phyloP scores from a whole-genome alignment of 2,113 vertebrate genomes.

The Pagrus major region DNA sequence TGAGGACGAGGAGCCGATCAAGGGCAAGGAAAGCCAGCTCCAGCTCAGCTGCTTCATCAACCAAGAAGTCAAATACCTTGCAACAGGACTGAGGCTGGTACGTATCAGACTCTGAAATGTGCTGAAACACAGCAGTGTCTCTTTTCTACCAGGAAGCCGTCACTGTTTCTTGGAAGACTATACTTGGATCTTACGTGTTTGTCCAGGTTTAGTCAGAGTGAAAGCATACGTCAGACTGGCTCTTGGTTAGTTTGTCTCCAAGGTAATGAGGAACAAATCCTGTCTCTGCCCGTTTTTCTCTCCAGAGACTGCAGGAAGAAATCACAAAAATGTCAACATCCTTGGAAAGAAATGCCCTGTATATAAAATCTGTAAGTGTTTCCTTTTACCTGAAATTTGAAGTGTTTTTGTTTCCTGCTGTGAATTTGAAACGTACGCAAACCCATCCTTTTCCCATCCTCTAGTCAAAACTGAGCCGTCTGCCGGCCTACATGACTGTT shows the following conservation, averaged over 20 bases:
- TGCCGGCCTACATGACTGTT: constrained; percentile 96
- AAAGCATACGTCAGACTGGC: background rate
- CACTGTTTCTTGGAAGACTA: background rate
- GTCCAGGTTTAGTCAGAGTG: background rate
- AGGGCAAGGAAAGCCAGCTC: constrained; percentile 95
- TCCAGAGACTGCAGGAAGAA: constrained; percentile 97
- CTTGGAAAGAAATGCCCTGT: constrained; percentile 96
- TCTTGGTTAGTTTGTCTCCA: background rate
- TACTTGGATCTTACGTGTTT: background rate
- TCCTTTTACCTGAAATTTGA: background rate
- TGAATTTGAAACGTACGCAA: background rate
- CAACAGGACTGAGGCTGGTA: constrained; percentile 96
- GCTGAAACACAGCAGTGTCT: background rate
- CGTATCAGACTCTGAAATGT: constrained; percentile 57
- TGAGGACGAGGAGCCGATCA: constrained; percentile 95
- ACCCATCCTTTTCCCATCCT: background rate
- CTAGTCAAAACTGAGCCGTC: constrained; percentile 96
- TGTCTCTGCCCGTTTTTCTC: constrained; percentile 1
- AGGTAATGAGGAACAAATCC: background rate
- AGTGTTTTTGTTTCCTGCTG: no score
- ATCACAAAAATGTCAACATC: constrained; percentile 97
- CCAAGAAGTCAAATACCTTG: constrained; percentile 99
- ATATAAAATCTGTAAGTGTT: constrained; percentile 95
- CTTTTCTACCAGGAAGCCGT: no score
- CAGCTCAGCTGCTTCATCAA: constrained; percentile 99